Percentiles rank a stretch among this genome's conserved stretches.
These are phyloP conservation scores for Bombus huntii DNA, from an alignment of 1,140 invertebrate species.

Conservation along the genomic window DNA sequence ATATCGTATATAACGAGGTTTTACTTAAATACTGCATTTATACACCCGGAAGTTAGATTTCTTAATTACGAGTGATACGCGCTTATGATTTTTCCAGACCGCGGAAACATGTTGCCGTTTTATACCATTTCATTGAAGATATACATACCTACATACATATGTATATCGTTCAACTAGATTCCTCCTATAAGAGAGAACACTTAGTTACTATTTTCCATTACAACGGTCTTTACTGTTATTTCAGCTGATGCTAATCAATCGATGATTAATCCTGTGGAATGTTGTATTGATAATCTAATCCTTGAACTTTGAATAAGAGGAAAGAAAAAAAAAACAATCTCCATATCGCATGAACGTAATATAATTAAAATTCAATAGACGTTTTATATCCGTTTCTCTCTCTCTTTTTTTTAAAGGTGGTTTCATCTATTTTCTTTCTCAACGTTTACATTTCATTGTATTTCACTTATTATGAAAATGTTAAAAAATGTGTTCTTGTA, in stretches of 20 bases:
- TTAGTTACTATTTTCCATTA: not conserved
- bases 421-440: too few species aligned
- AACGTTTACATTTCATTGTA: too few species aligned
- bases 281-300: not conserved
- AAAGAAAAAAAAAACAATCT: not conserved
- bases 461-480: too few species aligned
- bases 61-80: slow-evolving; percentile 18
- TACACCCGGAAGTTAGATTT: not conserved
- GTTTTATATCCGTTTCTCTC: not conserved
- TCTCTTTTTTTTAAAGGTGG: not conserved
- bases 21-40: not conserved
- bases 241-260: not conserved
- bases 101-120: not conserved
- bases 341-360: too few species aligned
- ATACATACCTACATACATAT: too few species aligned
- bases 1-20: not conserved
- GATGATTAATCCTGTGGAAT: slow-evolving; percentile 2
- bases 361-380: not conserved
- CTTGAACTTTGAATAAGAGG: not conserved
- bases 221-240: not conserved
- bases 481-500: too few species aligned
- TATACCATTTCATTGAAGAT: not conserved
- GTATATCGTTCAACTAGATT: not conserved
- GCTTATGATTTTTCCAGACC: not conserved
- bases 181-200: not conserved